phyloP scores from a whole-genome alignment of 2,888 invertebrate genomes.

The Drosophila demipolita region DNA sequence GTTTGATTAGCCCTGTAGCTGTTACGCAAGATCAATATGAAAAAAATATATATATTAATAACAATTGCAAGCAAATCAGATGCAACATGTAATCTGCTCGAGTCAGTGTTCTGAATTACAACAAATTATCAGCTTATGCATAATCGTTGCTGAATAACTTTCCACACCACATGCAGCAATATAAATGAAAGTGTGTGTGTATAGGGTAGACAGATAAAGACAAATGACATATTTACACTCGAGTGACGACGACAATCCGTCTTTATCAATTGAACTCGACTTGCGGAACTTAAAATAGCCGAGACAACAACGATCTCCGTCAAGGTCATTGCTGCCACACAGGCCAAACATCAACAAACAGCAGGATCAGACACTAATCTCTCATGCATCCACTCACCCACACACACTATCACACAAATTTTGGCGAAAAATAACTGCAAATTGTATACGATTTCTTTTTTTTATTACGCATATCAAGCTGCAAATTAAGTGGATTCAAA shows the following conservation, averaged over 20 bases:
- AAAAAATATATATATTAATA: neutral
- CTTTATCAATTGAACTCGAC: conserved; percentile 30
- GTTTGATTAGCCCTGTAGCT: neutral
- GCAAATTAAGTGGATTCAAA: conserved; percentile 9
- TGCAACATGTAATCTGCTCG: conserved; percentile 4
- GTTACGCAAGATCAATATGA: neutral
- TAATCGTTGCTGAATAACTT: conserved; percentile 14
- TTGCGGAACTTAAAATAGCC: neutral
- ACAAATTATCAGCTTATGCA: conserved; percentile 12
- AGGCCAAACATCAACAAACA: conserved; percentile 20
- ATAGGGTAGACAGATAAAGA: conserved; percentile 22
- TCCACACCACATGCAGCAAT: conserved; percentile 4
- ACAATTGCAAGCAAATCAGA: neutral
- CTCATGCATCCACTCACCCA: neutral
- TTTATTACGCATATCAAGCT: neutral
- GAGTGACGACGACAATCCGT: conserved; percentile 8
- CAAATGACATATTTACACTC: conserved; percentile 43
- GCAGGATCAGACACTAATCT: neutral
- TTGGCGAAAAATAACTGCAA: conserved; percentile 4
- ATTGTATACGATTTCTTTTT: neutral
- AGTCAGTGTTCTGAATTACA: conserved; percentile 9
- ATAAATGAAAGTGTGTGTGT: neutral
- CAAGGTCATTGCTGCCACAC: conserved; percentile 55
- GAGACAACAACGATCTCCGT: conserved; percentile 6
- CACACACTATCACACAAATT: neutral